Evolutionary conservation across 2,888 invertebrate genomes (phyloP).

Genomic region (Cremastobaeus sp.): DNA sequence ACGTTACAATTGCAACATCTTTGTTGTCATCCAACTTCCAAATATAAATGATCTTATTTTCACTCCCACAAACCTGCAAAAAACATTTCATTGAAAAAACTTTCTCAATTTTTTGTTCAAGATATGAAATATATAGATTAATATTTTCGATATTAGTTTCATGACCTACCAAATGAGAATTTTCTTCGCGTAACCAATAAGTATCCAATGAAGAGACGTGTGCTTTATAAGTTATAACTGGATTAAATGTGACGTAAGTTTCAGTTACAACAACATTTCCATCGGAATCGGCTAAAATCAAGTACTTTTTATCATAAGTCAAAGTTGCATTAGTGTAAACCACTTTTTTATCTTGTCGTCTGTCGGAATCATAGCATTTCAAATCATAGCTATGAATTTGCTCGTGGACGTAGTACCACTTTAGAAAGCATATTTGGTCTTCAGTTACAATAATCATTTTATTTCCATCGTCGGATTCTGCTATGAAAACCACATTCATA

Average conservation of each 20-base stretch:
- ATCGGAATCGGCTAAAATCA: slow-evolving; percentile 77
- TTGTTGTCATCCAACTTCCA: slow-evolving; percentile 69
- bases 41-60: slow-evolving; percentile 69
- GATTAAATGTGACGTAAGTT: slow-evolving; percentile 66
- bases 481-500: slow-evolving; percentile 65
- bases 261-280: slow-evolving; percentile 78
- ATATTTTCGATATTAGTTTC: not conserved
- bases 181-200: slow-evolving; percentile 69
- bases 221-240: slow-evolving; percentile 70
- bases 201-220: slow-evolving; percentile 73
- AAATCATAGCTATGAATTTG: slow-evolving; percentile 67
- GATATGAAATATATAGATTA: not conserved
- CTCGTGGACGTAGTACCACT: slow-evolving; percentile 65
- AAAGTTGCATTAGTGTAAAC: slow-evolving; percentile 75
- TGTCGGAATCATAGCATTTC: slow-evolving; percentile 63
- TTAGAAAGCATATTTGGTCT: slow-evolving; percentile 66
- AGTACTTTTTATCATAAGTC: slow-evolving; percentile 77
- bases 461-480: slow-evolving; percentile 50
- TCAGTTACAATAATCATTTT: slow-evolving; percentile 72
- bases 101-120: not conserved
- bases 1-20: slow-evolving; percentile 62
- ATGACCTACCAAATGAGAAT: slow-evolving; percentile 67
- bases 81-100: not conserved
- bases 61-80: slow-evolving; percentile 72
- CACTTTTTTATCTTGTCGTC: slow-evolving; percentile 39